A percentile compares a stretch with the other conserved stretches of the same genome.
phyloP scores from a whole-genome alignment of 64 coral and sea anemone species.

The Montipora sp. region DNA sequence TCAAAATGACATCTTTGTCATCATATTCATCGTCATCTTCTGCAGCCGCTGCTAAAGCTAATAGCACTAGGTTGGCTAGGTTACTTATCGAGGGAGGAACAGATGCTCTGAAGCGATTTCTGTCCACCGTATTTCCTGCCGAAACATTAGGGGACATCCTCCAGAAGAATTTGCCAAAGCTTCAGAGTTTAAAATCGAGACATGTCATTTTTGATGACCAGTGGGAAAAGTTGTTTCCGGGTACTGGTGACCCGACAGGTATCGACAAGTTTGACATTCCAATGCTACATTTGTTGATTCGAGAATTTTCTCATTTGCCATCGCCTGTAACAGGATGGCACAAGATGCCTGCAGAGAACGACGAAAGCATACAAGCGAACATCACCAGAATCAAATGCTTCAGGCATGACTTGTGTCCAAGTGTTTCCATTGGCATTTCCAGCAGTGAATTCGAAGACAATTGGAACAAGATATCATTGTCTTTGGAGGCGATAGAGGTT shows the following conservation, averaged over 20 bases:
- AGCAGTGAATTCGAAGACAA: conserved; percentile 18
- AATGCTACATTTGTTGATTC: conserved; percentile 63
- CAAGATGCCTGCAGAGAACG: conserved; percentile 51
- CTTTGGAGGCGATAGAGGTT: conserved; percentile 35
- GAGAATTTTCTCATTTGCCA: conserved; percentile 36
- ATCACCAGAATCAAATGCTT: conserved; percentile 58
- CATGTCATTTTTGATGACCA: conserved; percentile 13
- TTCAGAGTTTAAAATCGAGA: neutral
- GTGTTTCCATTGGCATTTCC: neutral
- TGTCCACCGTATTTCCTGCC: neutral
- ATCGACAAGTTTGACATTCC: conserved; percentile 58
- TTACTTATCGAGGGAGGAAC: conserved; percentile 59
- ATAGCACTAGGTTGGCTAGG: conserved; percentile 24
- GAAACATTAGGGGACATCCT: neutral
- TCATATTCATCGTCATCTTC: too few species aligned
- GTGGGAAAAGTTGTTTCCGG: conserved; percentile 30
- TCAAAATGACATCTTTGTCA: neutral
- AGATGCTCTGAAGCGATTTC: neutral
- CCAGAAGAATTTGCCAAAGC: neutral
- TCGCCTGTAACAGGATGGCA: conserved; percentile 62
- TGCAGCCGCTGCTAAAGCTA: neutral
- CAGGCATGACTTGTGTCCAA: conserved; percentile 52
- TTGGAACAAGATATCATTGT: conserved; percentile 19
- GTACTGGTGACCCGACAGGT: neutral
- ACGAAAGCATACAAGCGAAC: conserved; percentile 47